Conservation (phyloP, 2,888 invertebrate genomes). For the Drosophila phalerata region DNA sequence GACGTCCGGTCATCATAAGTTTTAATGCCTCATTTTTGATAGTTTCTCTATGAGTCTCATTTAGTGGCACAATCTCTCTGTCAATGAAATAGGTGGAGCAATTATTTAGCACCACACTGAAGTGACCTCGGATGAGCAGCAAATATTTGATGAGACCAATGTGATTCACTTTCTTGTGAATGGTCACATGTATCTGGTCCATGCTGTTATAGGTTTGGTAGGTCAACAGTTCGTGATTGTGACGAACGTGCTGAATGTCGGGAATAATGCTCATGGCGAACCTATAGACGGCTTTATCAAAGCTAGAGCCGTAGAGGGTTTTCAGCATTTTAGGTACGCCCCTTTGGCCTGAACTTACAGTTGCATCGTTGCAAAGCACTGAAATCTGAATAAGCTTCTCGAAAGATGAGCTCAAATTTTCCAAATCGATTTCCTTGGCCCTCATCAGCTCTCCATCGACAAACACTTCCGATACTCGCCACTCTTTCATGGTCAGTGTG, state of each 20-base stretch:
- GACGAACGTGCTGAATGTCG: slow-evolving; percentile 41
- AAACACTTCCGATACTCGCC: slow-evolving; percentile 58
- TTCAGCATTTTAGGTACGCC: slow-evolving; percentile 45
- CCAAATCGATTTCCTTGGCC: rapidly evolving
- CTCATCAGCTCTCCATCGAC: slow-evolving; percentile 26
- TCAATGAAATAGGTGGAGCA: slow-evolving; percentile 31
- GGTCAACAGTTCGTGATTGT: slow-evolving; percentile 31
- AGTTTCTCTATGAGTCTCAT: background rate
- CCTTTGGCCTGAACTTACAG: slow-evolving; percentile 27
- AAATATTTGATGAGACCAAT: slow-evolving; percentile 15
- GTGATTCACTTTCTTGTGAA: slow-evolving; percentile 30
- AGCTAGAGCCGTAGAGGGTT: slow-evolving; percentile 38
- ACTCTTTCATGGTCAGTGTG: slow-evolving; percentile 36
- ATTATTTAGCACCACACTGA: slow-evolving; percentile 20
- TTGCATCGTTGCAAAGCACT: slow-evolving; percentile 60
- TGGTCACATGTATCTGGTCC: slow-evolving; percentile 45
- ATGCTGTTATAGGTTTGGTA: slow-evolving; percentile 20
- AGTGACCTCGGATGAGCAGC: slow-evolving; percentile 49
- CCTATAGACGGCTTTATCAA: slow-evolving; percentile 48
- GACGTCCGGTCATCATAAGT: slow-evolving; percentile 41
- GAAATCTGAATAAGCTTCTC: slow-evolving; percentile 36
- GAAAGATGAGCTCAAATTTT: background rate
- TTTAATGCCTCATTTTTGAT: background rate
- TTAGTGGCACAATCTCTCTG: slow-evolving; percentile 17
- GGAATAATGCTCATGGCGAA: slow-evolving; percentile 24